Conservation (phyloP, 2,888 invertebrate genomes). For the Agrotis puta region DNA sequence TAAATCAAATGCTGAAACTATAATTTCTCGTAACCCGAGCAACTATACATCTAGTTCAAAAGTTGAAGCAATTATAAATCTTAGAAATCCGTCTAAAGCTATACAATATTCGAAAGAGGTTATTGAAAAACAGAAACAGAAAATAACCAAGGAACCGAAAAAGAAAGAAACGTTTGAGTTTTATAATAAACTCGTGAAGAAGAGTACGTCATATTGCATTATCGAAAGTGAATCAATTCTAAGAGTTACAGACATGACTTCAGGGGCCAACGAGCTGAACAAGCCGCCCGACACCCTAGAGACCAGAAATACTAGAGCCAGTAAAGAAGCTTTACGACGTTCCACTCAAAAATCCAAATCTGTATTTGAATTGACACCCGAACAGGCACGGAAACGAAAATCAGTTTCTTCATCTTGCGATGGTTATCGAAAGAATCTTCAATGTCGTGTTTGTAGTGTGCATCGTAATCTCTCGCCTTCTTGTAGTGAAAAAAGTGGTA, state of each 20-base stretch:
- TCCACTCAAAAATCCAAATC: slow-evolving; percentile 74
- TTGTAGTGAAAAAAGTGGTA: slow-evolving; percentile 9
- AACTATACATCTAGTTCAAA: slow-evolving; percentile 50
- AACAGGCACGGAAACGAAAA: slow-evolving; percentile 65
- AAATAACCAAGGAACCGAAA: slow-evolving; percentile 74
- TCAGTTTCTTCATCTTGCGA: slow-evolving; percentile 75
- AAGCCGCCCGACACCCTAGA: slow-evolving; percentile 13
- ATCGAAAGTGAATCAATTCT: slow-evolving; percentile 85
- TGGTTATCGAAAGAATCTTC: slow-evolving; percentile 43
- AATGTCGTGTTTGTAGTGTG: slow-evolving; percentile 17
- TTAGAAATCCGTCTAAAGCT: slow-evolving; percentile 69
- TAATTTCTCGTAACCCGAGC: slow-evolving; percentile 42
- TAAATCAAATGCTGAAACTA: slow-evolving; percentile 45
- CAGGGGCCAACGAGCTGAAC: slow-evolving; percentile 66
- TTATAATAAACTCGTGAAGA: slow-evolving; percentile 72
- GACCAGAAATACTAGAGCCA: slow-evolving; percentile 9
- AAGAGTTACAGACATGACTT: slow-evolving; percentile 85
- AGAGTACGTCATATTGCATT: slow-evolving; percentile 81
- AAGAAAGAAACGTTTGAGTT: slow-evolving; percentile 67
- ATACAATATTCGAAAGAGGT: slow-evolving; percentile 73
- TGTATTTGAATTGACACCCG: slow-evolving; percentile 69
- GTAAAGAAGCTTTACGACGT: slow-evolving; percentile 65
- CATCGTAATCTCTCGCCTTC: not conserved
- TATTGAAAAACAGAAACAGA: slow-evolving; percentile 64
- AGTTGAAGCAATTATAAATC: slow-evolving; percentile 41